These are phyloP conservation scores for Himalopsyche japonica DNA, from an alignment of 2,888 invertebrate genomes.

Conservation along the genomic window DNA sequence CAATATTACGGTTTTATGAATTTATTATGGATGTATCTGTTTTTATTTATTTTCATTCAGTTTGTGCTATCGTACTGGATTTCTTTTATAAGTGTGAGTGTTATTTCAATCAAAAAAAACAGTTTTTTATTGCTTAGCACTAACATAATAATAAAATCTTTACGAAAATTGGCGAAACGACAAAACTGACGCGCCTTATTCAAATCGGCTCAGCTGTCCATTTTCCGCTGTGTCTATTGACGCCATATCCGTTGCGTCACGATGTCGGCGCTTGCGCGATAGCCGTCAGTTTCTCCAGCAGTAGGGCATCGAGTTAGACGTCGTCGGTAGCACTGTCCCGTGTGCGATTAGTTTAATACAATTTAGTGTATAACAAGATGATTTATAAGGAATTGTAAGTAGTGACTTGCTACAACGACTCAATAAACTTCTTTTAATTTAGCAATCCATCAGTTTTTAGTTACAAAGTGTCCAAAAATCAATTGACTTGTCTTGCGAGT, in stretches of 20 bases:
- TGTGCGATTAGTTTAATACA: conserved; percentile 32
- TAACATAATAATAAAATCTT: too few species aligned
- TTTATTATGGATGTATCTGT: too few species aligned
- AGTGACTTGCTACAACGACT: not conserved
- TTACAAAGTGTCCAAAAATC: conserved; percentile 31
- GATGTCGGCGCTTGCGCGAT: conserved; percentile 59
- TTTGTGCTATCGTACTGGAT: too few species aligned
- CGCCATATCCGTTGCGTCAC: conserved; percentile 68
- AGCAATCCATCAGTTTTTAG: conserved; percentile 12
- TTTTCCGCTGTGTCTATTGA: conserved; percentile 47
- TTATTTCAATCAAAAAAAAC: too few species aligned
- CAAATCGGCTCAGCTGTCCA: not conserved
- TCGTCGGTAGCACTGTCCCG: conserved; percentile 48
- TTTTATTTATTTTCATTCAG: too few species aligned
- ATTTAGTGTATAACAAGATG: conserved; percentile 37
- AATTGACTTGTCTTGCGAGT: conserved; percentile 22
- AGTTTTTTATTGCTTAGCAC: too few species aligned
- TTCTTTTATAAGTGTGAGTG: too few species aligned
- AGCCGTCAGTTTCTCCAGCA: conserved; percentile 49
- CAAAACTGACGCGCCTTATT: not conserved
- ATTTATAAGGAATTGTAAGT: conserved; percentile 40
- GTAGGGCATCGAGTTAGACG: conserved; percentile 17
- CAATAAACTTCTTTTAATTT: not conserved
- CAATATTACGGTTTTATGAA: too few species aligned
- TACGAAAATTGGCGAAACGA: too few species aligned